Conservation (phyloP, 2,888 invertebrate genomes). For the Pterostichus niger region DNA sequence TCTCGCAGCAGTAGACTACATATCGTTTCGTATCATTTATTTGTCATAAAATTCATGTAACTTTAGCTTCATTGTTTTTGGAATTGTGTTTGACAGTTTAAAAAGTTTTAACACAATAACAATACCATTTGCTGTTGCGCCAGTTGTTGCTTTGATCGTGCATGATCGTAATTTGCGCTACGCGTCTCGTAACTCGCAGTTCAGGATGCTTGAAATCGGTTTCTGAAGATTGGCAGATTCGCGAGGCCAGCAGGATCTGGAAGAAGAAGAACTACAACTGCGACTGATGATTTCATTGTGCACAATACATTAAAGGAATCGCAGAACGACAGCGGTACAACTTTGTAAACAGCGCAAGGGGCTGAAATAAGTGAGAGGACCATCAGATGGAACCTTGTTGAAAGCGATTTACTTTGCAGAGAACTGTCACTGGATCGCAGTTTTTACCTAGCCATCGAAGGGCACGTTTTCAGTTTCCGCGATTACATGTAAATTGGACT, state of each 20-base stretch:
- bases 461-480: background rate
- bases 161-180: background rate
- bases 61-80: too few relatives aligned
- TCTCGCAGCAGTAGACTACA: too few relatives aligned
- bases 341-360: background rate
- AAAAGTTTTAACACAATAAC: too few relatives aligned
- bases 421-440: background rate
- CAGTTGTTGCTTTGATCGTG: background rate
- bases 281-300: too few relatives aligned
- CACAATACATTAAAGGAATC: background rate
- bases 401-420: background rate
- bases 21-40: background rate
- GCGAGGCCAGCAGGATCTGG: background rate
- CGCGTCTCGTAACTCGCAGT: background rate
- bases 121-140: background rate
- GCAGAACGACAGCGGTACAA: background rate
- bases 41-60: background rate
- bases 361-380: slow-evolving; percentile 24
- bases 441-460: background rate
- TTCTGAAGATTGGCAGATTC: slow-evolving; percentile 1
- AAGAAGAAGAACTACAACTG: background rate
- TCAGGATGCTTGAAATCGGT: background rate
- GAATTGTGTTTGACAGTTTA: too few relatives aligned
- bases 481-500: slow-evolving; percentile 1
- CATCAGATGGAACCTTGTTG: background rate